A percentile compares a stretch with the other conserved stretches of the same genome.
phyloP scores from a whole-genome alignment of 1,140 invertebrate species.

The Anagrus nilaparvatae region DNA sequence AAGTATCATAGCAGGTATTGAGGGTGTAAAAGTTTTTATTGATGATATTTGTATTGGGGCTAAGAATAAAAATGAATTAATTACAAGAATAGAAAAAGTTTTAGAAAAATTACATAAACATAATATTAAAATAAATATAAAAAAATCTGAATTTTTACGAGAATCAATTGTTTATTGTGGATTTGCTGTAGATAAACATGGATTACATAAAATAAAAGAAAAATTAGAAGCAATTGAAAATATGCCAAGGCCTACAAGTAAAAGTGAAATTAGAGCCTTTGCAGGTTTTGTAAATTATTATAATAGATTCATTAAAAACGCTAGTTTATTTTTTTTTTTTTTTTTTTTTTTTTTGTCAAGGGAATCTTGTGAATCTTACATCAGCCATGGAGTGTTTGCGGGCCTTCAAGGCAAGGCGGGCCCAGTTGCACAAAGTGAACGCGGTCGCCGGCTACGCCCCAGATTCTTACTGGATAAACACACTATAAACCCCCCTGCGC shows the following conservation, averaged over 20 bases:
- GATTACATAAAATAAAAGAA: constrained; percentile 8
- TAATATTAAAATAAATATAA: no score
- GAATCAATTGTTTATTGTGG: constrained; percentile 8
- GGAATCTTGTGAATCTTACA: no score
- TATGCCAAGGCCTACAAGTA: constrained; percentile 16
- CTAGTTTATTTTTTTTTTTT: constrained; percentile 17
- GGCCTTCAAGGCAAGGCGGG: no score
- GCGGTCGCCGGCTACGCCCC: no score
- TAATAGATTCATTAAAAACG: constrained; percentile 23
- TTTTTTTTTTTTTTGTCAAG: no score
- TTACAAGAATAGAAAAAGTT: neutral
- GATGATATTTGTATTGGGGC: neutral
- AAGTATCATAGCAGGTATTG: neutral
- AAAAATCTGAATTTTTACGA: constrained; percentile 15
- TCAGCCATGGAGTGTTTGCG: no score
- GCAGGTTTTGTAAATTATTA: constrained; percentile 30
- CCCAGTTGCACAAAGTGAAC: no score
- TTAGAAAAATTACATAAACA: no score
- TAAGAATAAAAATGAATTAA: neutral
- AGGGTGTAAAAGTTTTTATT: neutral
- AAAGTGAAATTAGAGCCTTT: constrained; percentile 22
- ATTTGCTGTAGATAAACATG: constrained; percentile 4
- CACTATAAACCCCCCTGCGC: no score
- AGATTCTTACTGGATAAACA: no score
- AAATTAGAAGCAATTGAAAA: neutral